A percentile compares a stretch with the other conserved stretches of the same genome.
Evolutionary conservation across 1,140 invertebrate genomes (phyloP).

Genomic region (Magallana gigas): DNA sequence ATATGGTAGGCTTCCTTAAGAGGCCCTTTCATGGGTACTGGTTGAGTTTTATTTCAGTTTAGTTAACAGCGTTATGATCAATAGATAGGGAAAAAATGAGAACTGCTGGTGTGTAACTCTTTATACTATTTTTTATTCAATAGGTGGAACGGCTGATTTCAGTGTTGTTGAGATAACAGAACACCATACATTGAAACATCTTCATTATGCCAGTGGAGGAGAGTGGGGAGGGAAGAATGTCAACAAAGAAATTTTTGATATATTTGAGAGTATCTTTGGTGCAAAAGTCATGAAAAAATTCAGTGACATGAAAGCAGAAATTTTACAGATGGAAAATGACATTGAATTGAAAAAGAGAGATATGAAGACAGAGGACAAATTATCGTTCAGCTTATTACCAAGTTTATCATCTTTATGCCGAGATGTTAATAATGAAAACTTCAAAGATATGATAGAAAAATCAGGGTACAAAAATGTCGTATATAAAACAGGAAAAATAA

Average conservation of each 20-base stretch:
- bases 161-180: constrained; percentile 14
- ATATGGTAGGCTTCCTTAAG: too few relatives aligned
- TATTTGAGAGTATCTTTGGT: background rate
- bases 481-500: background rate
- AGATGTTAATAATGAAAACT: background rate
- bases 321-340: constrained; percentile 19
- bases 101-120: background rate
- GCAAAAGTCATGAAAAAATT: background rate
- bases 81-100: too few relatives aligned
- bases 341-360: background rate
- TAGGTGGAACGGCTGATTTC: constrained; percentile 40
- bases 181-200: background rate
- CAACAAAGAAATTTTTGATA: constrained; percentile 16
- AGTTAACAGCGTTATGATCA: too few relatives aligned
- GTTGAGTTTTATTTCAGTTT: too few relatives aligned
- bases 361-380: background rate
- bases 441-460: background rate
- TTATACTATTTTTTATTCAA: background rate
- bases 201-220: constrained; percentile 39
- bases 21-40: too few relatives aligned
- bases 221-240: constrained; percentile 33
- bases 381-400: background rate
- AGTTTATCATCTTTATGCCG: background rate
- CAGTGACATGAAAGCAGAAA: constrained; percentile 25
- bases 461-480: background rate